A percentile compares a stretch with the other conserved stretches of the same genome.
Conservation (phyloP, 2,888 invertebrate species). For the Erebia aethiops region DNA sequence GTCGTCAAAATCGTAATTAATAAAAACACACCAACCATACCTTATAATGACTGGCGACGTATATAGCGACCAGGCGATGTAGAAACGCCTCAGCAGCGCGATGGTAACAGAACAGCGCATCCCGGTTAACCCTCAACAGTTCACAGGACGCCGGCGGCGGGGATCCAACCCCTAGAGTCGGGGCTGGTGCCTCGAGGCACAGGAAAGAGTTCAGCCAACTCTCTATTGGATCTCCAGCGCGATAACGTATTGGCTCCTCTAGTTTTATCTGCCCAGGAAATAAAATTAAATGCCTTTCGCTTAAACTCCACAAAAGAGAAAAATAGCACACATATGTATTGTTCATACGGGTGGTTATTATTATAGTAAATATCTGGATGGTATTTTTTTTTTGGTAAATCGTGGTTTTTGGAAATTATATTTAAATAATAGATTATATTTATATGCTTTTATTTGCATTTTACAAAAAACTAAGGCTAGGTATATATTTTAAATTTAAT, state of each 20-base stretch:
- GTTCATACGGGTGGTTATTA: no score
- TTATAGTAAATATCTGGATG: no score
- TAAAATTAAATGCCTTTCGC: neutral
- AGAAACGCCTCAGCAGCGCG: constrained; percentile 96
- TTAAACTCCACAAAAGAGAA: neutral
- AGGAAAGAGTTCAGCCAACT: constrained; percentile 94
- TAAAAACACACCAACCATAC: no score
- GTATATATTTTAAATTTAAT: no score
- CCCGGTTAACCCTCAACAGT: constrained; percentile 91
- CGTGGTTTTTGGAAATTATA: no score
- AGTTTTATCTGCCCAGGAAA: constrained; percentile 85
- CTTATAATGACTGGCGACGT: constrained; percentile 99
- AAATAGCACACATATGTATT: no score
- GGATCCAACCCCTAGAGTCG: constrained; percentile 89
- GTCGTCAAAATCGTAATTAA: no score
- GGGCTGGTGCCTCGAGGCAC: constrained; percentile 93
- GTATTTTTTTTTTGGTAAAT: no score
- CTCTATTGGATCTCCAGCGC: constrained; percentile 93
- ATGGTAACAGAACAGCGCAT: constrained; percentile 98
- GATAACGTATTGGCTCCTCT: constrained; percentile 97
- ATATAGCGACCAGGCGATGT: constrained; percentile 95
- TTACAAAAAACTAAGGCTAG: no score
- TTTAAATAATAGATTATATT: no score
- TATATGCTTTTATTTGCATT: no score
- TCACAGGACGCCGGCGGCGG: constrained; percentile 95